Conservation (phyloP, 92 coral and sea anemone genomes). For the Porites lobata region DNA sequence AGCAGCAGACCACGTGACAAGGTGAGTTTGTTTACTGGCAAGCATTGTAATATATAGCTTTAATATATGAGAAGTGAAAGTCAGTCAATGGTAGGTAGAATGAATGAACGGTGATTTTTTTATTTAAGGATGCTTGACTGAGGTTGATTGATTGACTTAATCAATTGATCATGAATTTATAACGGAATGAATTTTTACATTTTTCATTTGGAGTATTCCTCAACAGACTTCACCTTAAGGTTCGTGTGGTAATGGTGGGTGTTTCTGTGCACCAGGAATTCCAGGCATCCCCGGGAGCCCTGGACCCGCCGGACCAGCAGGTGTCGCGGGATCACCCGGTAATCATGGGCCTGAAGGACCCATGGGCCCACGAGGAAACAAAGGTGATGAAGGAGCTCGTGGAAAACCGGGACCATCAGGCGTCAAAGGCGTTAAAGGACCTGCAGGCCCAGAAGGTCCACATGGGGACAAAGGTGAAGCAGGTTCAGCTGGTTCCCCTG, state of each 20-base stretch:
- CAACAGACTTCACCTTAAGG: background rate
- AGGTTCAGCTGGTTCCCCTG: background rate
- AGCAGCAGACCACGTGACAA: no score
- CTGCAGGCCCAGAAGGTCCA: background rate
- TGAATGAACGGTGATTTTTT: no score
- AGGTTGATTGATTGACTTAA: no score
- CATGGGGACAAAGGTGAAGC: background rate
- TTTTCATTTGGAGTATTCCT: background rate
- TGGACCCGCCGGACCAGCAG: conserved; percentile 29
- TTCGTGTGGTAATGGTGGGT: background rate
- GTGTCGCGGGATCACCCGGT: conserved; percentile 35
- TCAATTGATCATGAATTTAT: no score
- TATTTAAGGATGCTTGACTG: no score
- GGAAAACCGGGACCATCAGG: conserved; percentile 8
- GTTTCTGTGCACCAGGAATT: conserved; percentile 12
- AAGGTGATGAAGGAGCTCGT: conserved; percentile 4
- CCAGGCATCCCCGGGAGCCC: conserved; percentile 36
- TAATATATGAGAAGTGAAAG: no score
- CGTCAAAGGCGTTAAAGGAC: background rate
- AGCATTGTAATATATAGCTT: background rate
- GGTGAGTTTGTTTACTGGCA: no score
- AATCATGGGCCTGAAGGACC: conserved; percentile 16
- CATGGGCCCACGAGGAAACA: conserved; percentile 14
- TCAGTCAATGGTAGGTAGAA: no score
- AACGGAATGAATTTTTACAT: no score